Evolutionary conservation across 2,113 vertebrate species (phyloP).

Genomic region (Apodemus sylvaticus): DNA sequence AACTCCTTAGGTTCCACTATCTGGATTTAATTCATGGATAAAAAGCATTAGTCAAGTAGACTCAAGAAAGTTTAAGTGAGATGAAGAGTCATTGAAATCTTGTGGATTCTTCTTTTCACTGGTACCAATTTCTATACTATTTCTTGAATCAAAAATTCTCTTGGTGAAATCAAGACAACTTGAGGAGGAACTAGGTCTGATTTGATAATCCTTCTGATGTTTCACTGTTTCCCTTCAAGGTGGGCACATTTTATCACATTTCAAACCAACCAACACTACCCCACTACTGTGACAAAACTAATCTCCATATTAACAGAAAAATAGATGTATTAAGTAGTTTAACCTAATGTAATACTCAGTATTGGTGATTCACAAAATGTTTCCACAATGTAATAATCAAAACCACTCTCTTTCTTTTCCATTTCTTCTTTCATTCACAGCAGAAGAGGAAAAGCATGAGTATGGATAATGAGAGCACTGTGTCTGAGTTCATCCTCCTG

Average conservation of each 20-base stretch:
- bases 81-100: background rate
- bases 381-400: too few relatives aligned
- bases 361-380: too few relatives aligned
- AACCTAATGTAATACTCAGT: too few relatives aligned
- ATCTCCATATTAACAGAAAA: too few relatives aligned
- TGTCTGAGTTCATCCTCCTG: too few relatives aligned
- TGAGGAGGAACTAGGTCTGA: background rate
- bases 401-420: too few relatives aligned
- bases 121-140: background rate
- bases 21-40: background rate
- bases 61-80: background rate
- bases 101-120: background rate
- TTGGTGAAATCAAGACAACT: background rate
- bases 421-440: too few relatives aligned
- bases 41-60: background rate
- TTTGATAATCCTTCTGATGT: background rate
- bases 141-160: background rate
- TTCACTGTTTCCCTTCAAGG: background rate
- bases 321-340: too few relatives aligned
- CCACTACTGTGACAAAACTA: too few relatives aligned
- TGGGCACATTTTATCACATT: background rate
- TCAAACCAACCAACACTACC: background rate
- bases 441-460: too few relatives aligned
- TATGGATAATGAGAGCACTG: too few relatives aligned
- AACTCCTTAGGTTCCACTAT: background rate